Conservation (phyloP, 2,113 vertebrate genomes). For the Bubalus kerabau region DNA sequence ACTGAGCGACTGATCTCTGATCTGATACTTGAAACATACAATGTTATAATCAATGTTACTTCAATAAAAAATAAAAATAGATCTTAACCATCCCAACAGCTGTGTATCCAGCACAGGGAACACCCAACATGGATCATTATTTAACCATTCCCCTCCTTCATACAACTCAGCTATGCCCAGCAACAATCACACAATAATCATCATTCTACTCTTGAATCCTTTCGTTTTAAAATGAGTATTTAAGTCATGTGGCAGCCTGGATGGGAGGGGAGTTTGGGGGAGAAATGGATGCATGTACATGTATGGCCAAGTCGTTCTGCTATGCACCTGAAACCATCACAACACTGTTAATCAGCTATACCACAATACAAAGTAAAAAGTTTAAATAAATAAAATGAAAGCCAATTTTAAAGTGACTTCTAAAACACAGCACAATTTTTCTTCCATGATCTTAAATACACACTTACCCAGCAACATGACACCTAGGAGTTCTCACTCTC, state of each 20-base stretch:
- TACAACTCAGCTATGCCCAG: not conserved
- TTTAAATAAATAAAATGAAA: not conserved
- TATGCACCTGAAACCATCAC: not conserved
- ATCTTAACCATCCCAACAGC: not conserved
- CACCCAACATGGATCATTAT: not conserved
- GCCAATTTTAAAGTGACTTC: not conserved
- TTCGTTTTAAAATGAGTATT: not conserved
- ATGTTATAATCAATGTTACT: not conserved
- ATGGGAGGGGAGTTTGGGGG: not conserved
- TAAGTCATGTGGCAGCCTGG: not conserved
- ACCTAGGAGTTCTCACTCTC: not conserved
- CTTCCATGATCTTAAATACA: not conserved
- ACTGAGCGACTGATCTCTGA: too few relatives aligned
- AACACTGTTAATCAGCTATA: not conserved
- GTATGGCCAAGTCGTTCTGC: not conserved
- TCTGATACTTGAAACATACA: too few relatives aligned
- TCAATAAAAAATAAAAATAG: not conserved
- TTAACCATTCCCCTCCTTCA: not conserved
- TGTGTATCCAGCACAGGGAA: fast-evolving
- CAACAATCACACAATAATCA: not conserved
- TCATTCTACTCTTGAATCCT: not conserved
- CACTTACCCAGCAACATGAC: not conserved
- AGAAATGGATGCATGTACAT: not conserved
- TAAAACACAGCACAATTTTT: not conserved
- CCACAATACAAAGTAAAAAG: not conserved